Percentiles rank a stretch among this genome's conserved stretches.
Evolutionary conservation across 1,140 invertebrate genomes (phyloP).

Genomic region (Triops longicaudatus): DNA sequence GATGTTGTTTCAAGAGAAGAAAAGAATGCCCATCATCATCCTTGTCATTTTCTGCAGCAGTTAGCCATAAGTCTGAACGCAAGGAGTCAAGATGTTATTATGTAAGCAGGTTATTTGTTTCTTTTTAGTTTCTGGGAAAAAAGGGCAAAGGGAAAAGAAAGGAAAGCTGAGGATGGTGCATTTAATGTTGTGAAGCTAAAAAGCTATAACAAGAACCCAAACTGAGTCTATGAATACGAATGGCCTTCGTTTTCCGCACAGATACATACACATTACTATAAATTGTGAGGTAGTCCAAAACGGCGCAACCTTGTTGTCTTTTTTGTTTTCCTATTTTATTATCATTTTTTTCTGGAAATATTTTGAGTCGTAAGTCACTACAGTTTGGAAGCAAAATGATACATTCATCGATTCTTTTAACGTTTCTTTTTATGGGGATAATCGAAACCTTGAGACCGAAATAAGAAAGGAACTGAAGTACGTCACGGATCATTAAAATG

Average conservation of each 20-base stretch:
- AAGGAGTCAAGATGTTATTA: slow-evolving; percentile 1
- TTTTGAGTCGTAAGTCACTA: too few species aligned
- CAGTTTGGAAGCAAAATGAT: too few species aligned
- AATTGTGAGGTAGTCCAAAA: background rate
- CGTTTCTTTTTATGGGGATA: too few species aligned
- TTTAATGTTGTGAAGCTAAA: background rate
- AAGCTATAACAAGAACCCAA: background rate
- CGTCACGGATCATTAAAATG: too few species aligned
- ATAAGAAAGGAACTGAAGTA: too few species aligned
- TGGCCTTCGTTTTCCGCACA: background rate
- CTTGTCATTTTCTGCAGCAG: background rate
- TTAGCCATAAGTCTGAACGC: background rate
- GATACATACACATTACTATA: slow-evolving; percentile 20
- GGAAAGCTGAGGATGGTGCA: background rate
- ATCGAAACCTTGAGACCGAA: too few species aligned
- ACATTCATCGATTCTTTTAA: too few species aligned
- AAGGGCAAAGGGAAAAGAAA: background rate
- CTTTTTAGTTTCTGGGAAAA: background rate
- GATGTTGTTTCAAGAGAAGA: background rate
- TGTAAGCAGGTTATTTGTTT: background rate
- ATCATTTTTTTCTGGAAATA: too few species aligned
- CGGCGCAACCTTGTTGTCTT: background rate
- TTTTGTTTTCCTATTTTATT: background rate
- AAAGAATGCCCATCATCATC: background rate
- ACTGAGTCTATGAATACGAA: slow-evolving; percentile 18